These are phyloP conservation scores for Caenorhabditis uteleia DNA, from an alignment of 2,888 invertebrate species.

Conservation along the genomic window DNA sequence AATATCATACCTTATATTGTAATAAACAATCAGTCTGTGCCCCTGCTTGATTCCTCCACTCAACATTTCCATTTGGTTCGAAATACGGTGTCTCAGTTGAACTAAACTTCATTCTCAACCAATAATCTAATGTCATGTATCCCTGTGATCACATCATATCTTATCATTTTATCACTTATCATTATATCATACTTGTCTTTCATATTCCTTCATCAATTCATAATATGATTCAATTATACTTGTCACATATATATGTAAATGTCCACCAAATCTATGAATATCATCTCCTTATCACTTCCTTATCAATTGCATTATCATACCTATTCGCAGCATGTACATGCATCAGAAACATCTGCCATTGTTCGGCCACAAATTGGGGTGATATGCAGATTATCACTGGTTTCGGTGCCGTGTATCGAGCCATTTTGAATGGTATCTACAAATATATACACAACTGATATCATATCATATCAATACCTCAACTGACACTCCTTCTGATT, in stretches of 20 bases:
- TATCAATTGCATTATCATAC: no score
- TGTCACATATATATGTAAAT: slow-evolving; percentile 40
- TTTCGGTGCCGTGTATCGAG: slow-evolving; percentile 6
- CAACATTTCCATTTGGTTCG: slow-evolving; percentile 42
- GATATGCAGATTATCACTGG: slow-evolving; percentile 44
- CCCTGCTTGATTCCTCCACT: slow-evolving; percentile 48
- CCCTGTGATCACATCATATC: no score
- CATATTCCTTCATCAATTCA: slow-evolving; percentile 37
- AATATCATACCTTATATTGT: slow-evolving; percentile 45
- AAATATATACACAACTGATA: not conserved
- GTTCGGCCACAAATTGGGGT: slow-evolving; percentile 44
- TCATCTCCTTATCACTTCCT: no score
- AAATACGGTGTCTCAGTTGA: slow-evolving; percentile 23
- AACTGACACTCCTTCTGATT: slow-evolving; percentile 14
- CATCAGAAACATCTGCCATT: slow-evolving; percentile 45
- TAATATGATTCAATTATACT: slow-evolving; percentile 39
- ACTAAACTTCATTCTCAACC: slow-evolving; percentile 34
- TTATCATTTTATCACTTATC: no score
- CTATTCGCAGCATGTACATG: slow-evolving; percentile 39
- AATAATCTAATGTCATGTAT: slow-evolving; percentile 39
- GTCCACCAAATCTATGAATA: slow-evolving; percentile 43
- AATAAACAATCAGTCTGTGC: slow-evolving; percentile 43
- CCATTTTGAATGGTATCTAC: slow-evolving; percentile 36
- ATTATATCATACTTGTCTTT: no score
- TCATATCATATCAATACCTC: slow-evolving; percentile 10